Conservation (phyloP, 2,888 invertebrate species). For the Lycia hirtaria region DNA sequence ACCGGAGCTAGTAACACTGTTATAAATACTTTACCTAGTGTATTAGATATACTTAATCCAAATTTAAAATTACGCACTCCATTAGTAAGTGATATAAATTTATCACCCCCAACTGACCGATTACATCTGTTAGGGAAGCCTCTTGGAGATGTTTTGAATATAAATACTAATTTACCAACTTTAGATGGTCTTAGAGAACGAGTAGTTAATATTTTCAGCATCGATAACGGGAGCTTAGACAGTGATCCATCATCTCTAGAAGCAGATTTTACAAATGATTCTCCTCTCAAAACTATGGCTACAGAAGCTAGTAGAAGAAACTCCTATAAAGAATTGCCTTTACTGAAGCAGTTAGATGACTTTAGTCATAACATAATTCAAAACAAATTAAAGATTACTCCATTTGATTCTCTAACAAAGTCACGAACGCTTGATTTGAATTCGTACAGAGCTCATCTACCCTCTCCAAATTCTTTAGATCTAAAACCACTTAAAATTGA, state of each 20-base stretch:
- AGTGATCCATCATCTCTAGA: slow-evolving; percentile 36
- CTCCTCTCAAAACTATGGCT: slow-evolving; percentile 46
- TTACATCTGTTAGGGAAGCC: slow-evolving; percentile 35
- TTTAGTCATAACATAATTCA: slow-evolving; percentile 56
- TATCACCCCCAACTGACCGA: slow-evolving; percentile 14
- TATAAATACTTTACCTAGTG: slow-evolving; percentile 39
- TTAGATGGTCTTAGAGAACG: slow-evolving; percentile 52
- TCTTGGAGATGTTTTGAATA: slow-evolving; percentile 37
- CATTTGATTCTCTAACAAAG: slow-evolving; percentile 30
- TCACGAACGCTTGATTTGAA: slow-evolving; percentile 53
- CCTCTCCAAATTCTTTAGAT: slow-evolving; percentile 54
- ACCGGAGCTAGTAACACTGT: slow-evolving; percentile 58
- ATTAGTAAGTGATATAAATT: slow-evolving; percentile 17
- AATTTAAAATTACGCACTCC: slow-evolving; percentile 22
- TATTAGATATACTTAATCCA: slow-evolving; percentile 29
- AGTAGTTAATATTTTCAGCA: slow-evolving; percentile 50
- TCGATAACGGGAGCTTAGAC: slow-evolving; percentile 37
- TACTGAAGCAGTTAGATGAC: slow-evolving; percentile 48
- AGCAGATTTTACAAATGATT: slow-evolving; percentile 29
- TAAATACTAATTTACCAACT: slow-evolving; percentile 45
- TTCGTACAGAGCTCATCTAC: slow-evolving; percentile 57
- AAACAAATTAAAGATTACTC: slow-evolving; percentile 39
- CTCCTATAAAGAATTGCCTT: slow-evolving; percentile 41
- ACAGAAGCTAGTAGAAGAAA: slow-evolving; percentile 48
- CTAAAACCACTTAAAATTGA: slow-evolving; percentile 56